These are phyloP conservation scores for Ectemnius cavifrons DNA, from an alignment of 2,888 invertebrate genomes.

Conservation along the genomic window DNA sequence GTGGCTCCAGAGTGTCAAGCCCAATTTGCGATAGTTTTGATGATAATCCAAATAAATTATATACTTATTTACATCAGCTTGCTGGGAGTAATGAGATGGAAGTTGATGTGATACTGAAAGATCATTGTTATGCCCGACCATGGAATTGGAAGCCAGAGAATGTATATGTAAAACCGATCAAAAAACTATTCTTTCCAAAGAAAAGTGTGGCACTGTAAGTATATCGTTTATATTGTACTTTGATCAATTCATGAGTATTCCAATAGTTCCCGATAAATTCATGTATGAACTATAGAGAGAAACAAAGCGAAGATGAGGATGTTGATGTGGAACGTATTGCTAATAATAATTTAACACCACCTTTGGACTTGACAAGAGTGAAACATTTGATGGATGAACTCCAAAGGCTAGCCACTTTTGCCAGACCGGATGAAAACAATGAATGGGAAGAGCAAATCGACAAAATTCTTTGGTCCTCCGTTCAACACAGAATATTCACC, in stretches of 20 bases:
- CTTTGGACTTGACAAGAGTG: conserved; percentile 82
- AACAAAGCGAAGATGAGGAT: conserved; percentile 63
- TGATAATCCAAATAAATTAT: conserved; percentile 79
- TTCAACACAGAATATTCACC: conserved; percentile 84
- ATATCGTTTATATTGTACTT: not conserved
- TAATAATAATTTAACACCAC: conserved; percentile 76
- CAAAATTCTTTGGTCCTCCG: conserved; percentile 82
- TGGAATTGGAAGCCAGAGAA: conserved; percentile 84
- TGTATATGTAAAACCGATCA: conserved; percentile 81
- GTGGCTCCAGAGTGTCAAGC: conserved; percentile 63
- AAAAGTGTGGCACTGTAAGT: conserved; percentile 38
- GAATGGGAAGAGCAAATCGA: conserved; percentile 86
- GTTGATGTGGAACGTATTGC: conserved; percentile 78
- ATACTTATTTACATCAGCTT: conserved; percentile 70
- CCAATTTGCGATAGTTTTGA: conserved; percentile 78
- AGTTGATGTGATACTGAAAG: conserved; percentile 80
- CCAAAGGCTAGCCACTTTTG: conserved; percentile 82
- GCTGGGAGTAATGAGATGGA: conserved; percentile 74
- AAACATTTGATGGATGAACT: conserved; percentile 86
- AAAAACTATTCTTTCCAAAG: conserved; percentile 79
- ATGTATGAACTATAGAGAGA: conserved; percentile 52
- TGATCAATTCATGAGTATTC: not conserved
- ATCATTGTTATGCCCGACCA: conserved; percentile 87
- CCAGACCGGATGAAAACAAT: conserved; percentile 80
- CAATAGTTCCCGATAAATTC: not conserved